Evolutionary conservation across 2,113 vertebrate genomes (phyloP).

Genomic region (Pterophyllum scalare): DNA sequence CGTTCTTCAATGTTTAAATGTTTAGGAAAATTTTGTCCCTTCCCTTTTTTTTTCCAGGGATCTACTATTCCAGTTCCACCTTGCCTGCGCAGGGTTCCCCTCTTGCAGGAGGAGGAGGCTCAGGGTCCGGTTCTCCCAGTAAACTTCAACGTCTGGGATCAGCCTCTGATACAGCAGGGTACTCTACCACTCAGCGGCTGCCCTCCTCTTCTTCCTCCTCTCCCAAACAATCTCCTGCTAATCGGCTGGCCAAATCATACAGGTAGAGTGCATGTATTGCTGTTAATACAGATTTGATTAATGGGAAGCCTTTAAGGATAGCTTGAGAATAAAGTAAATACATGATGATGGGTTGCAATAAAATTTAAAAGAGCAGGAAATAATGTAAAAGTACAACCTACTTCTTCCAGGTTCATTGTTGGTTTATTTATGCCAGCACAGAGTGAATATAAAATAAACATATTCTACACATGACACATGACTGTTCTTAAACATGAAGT

Average conservation of each 20-base stretch:
- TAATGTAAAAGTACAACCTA: background rate
- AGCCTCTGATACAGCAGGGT: slow-evolving; percentile 85
- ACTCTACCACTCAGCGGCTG: slow-evolving; percentile 87
- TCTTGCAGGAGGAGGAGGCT: slow-evolving; percentile 83
- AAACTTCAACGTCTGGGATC: slow-evolving; percentile 93
- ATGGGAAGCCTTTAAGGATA: background rate
- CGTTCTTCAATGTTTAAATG: background rate
- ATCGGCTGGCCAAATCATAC: slow-evolving; percentile 95
- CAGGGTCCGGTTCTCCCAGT: slow-evolving; percentile 86
- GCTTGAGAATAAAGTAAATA: background rate
- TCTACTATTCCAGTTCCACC: slow-evolving; percentile 95
- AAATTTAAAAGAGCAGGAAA: background rate
- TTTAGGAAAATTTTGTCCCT: slow-evolving; percentile 13
- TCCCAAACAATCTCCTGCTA: slow-evolving; percentile 91
- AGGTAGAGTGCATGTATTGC: slow-evolving; percentile 81
- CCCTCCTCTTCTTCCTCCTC: slow-evolving; percentile 86
- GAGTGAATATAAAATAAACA: background rate
- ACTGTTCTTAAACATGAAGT: background rate
- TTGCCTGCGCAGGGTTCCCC: slow-evolving; percentile 93
- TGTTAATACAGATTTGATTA: background rate
- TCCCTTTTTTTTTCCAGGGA: slow-evolving; percentile 67
- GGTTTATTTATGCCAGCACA: background rate
- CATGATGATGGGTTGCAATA: background rate
- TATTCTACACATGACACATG: background rate
- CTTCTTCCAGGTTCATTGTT: background rate